These are phyloP conservation scores for Gnatocerus cornutus DNA, from an alignment of 2,888 invertebrate genomes.

Conservation along the genomic window DNA sequence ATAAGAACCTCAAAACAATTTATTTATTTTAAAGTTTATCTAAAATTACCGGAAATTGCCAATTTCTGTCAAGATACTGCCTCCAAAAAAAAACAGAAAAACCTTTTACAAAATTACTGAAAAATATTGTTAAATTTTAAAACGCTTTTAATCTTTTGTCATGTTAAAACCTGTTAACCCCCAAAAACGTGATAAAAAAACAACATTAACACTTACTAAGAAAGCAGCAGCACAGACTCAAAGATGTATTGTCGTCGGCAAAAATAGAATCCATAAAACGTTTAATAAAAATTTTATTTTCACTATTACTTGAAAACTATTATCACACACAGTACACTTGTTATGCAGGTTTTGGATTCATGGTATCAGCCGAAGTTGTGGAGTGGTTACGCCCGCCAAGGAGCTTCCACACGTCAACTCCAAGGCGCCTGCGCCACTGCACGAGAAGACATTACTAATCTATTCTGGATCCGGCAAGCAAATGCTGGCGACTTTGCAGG, in stretches of 20 bases:
- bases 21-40: too few relatives aligned
- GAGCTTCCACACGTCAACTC: constrained; percentile 62
- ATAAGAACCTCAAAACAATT: too few relatives aligned
- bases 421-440: constrained; percentile 65
- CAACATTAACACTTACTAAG: constrained; percentile 54
- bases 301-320: constrained; percentile 60
- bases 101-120: too few relatives aligned
- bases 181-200: constrained; percentile 50
- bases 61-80: too few relatives aligned
- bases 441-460: constrained; percentile 56
- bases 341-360: constrained; percentile 64
- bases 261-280: constrained; percentile 59
- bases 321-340: constrained; percentile 63
- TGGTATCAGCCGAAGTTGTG: constrained; percentile 62
- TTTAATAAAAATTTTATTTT: constrained; percentile 62
- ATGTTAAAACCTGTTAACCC: constrained; percentile 32
- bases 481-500: constrained; percentile 62
- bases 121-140: too few relatives aligned
- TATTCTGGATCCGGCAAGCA: constrained; percentile 58
- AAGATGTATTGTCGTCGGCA: constrained; percentile 48
- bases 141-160: too few relatives aligned
- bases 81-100: too few relatives aligned
- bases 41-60: too few relatives aligned
- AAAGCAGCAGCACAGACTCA: constrained; percentile 30
- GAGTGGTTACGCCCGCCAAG: constrained; percentile 69